Conservation (phyloP, 2,888 invertebrate genomes). For the Acronicta psi region DNA sequence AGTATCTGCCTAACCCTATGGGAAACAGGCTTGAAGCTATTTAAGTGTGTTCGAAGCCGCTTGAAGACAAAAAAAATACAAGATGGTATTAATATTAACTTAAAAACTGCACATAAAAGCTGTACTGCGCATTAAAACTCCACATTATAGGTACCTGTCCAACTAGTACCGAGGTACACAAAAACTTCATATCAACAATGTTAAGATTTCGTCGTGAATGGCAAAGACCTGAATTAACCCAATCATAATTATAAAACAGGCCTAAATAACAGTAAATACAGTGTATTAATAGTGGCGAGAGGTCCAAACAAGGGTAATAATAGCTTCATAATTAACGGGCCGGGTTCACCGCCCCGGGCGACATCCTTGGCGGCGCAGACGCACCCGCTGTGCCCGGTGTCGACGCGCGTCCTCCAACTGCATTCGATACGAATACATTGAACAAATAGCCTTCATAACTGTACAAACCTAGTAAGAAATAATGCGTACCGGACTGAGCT, state of each 20-base stretch:
- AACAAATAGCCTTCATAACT: background rate
- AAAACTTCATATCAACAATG: conserved; percentile 29
- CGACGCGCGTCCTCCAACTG: conserved; percentile 28
- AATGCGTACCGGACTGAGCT: no score
- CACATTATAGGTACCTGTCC: background rate
- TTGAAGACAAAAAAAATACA: no score
- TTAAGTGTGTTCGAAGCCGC: no score
- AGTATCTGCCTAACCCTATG: no score
- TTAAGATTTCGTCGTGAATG: conserved; percentile 40
- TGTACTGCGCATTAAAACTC: background rate
- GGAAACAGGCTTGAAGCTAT: no score
- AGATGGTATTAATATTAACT: no score
- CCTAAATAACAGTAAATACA: conserved; percentile 51
- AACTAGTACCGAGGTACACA: conserved; percentile 7
- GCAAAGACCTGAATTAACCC: conserved; percentile 39
- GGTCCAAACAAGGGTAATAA: conserved; percentile 42
- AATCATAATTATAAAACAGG: conserved; percentile 51
- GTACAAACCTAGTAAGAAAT: background rate
- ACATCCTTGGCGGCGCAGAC: conserved; percentile 38
- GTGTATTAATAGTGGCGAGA: conserved; percentile 44
- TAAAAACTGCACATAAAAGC: background rate
- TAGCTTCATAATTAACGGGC: conserved; percentile 46
- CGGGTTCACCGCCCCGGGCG: conserved; percentile 33
- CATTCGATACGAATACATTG: conserved; percentile 43
- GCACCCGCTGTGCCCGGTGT: conserved; percentile 26